Conservation (phyloP, 2,888 invertebrate genomes). For the Apotomis turbidana region DNA sequence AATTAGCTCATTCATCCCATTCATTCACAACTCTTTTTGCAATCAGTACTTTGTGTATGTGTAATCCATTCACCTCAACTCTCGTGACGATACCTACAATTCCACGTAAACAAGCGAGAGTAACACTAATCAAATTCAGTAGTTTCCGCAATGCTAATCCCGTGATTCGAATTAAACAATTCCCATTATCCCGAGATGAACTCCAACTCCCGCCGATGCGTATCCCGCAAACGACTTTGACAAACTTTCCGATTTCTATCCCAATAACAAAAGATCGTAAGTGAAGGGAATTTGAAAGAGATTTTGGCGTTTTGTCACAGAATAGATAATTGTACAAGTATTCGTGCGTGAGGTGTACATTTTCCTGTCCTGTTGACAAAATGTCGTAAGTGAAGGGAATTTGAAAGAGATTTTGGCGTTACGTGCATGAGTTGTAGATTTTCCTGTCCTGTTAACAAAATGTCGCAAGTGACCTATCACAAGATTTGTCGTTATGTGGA, state of each 20-base stretch:
- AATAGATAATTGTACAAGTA: no score
- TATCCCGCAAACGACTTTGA: slow-evolving; percentile 9
- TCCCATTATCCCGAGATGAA: slow-evolving; percentile 1
- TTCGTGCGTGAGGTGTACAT: no score
- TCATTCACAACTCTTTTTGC: no score
- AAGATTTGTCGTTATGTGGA: neutral
- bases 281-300: neutral
- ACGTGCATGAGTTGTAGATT: no score
- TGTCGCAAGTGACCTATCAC: neutral
- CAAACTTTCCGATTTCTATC: neutral
- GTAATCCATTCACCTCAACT: no score
- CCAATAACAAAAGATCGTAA: neutral
- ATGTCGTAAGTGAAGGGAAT: neutral
- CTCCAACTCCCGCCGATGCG: slow-evolving; percentile 1
- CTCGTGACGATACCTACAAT: no score
- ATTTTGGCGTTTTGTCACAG: neutral
- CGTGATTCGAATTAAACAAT: slow-evolving; percentile 18
- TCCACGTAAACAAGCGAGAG: no score
- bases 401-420: neutral
- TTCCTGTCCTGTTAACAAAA: neutral
- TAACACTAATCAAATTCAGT: neutral
- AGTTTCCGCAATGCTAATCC: neutral
- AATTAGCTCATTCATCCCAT: no score
- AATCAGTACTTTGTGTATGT: no score
- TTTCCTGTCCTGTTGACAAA: neutral